Conservation (phyloP, 1,140 invertebrate genomes). For the Philotrypesis tridentata region DNA sequence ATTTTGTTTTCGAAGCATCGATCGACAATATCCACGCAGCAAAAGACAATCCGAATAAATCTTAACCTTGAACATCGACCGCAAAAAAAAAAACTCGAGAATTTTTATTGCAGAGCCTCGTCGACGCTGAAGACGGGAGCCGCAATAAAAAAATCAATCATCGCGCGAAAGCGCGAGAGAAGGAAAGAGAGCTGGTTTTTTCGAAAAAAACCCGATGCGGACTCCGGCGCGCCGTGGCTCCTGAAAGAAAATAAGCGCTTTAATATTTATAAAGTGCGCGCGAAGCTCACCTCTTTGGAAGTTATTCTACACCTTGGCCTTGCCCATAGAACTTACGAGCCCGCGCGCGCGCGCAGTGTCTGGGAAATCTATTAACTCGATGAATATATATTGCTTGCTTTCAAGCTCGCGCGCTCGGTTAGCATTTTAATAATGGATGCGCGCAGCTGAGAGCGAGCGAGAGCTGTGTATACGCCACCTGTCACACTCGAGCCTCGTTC, state of each 20-base stretch:
- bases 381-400: conserved; percentile 53
- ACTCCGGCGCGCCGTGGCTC: no score
- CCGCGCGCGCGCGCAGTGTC: not conserved
- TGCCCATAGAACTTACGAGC: not conserved
- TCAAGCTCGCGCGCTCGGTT: conserved; percentile 13
- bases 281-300: not conserved
- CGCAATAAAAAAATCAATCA: conserved; percentile 16
- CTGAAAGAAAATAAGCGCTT: conserved; percentile 9
- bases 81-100: no score
- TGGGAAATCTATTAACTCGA: conserved; percentile 52
- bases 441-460: not conserved
- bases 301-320: conserved; percentile 17
- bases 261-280: conserved; percentile 36
- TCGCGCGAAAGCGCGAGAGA: no score
- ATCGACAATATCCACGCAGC: no score
- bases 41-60: no score
- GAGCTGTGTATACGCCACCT: not conserved
- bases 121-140: no score
- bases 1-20: no score
- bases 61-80: no score
- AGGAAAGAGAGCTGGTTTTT: no score
- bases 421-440: conserved; percentile 48
- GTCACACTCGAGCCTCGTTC: not conserved
- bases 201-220: not conserved
- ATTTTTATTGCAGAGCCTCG: no score